phyloP scores from a whole-genome alignment of 1,140 invertebrate species.

The Stenopsyche tienmushanensis region DNA sequence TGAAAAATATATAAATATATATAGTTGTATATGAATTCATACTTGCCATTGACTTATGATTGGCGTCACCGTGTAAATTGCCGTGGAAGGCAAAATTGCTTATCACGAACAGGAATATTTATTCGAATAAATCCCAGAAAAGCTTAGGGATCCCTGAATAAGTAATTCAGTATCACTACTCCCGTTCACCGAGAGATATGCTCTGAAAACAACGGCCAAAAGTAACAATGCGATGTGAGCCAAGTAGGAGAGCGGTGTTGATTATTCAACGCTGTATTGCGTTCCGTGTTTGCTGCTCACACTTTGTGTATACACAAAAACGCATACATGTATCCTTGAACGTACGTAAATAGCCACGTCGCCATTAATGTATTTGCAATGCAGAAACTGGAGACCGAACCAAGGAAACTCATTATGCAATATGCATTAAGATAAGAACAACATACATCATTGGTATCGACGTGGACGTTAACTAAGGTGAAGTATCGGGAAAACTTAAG shows the following conservation, averaged over 20 bases:
- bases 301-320: not conserved
- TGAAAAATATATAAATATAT: too few species aligned
- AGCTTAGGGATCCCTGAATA: not conserved
- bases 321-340: too few species aligned
- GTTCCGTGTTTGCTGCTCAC: not conserved
- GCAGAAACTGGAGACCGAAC: not conserved
- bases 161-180: not conserved
- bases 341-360: too few species aligned
- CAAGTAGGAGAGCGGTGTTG: not conserved
- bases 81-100: too few species aligned
- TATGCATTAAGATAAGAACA: conserved; percentile 3
- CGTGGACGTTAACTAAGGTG: too few species aligned
- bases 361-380: not conserved
- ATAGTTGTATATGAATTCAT: too few species aligned
- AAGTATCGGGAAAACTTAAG: too few species aligned
- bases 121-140: too few species aligned
- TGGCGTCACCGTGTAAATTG: too few species aligned
- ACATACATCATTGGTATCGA: not conserved
- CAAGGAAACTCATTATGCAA: conserved; percentile 1
- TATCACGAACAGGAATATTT: too few species aligned
- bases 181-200: not conserved
- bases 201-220: not conserved
- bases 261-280: not conserved
- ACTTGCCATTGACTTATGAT: too few species aligned
- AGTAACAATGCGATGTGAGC: not conserved